Evolutionary conservation across 1,140 invertebrate genomes (phyloP), one percentile per base, ranked within the genome.

Genomic region (Brachionus angularis): DNA sequence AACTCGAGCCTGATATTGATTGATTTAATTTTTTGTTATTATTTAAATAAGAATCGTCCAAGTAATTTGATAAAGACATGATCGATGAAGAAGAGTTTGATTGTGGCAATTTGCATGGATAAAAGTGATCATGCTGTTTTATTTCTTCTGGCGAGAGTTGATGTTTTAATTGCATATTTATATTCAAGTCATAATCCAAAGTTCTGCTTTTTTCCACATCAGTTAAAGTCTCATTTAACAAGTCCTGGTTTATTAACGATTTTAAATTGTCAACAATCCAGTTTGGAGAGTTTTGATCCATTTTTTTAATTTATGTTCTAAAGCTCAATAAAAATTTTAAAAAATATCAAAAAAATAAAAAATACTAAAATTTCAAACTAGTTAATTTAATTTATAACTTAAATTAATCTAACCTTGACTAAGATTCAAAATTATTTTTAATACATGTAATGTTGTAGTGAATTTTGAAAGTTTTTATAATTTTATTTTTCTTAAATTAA

Each of bases 361-460:
- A 33, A 33, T 33, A 53, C 4, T 10, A 52, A 31, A 33, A 55
- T n/a, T n/a, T n/a, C n/a, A n/a, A n/a, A 58, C 14, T n/a, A 42
- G 39, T 42, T 50, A 16, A 25, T 23, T 50, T 8, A 25, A 10
- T 31, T 14, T 31, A 42, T 12, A 3, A 39, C 33, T 18, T 58
- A 58, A 58, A 58, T 58, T 58, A 58, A 34, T 58, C 53, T 58
- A 58, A 58, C 53, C 53, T 58, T 58, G 53, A 58, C 53, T 58
- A 58, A 58, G 39, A 58, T 58, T 58, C 39, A 23, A 58, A 58
- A 16, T 55, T 55, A n/a, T n/a, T n/a, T n/a, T n/a, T n/a, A n/a
- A n/a, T n/a, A n/a, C n/a, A n/a, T n/a, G n/a, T n/a, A n/a, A n/a
- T n/a, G n/a, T n/a, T n/a, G n/a, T n/a, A n/a, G n/a, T n/a, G n/a